Evolutionary conservation across 2,113 vertebrate species (phyloP), one percentile per base, ranked within the genome.

Genomic region (Equus przewalskii): DNA sequence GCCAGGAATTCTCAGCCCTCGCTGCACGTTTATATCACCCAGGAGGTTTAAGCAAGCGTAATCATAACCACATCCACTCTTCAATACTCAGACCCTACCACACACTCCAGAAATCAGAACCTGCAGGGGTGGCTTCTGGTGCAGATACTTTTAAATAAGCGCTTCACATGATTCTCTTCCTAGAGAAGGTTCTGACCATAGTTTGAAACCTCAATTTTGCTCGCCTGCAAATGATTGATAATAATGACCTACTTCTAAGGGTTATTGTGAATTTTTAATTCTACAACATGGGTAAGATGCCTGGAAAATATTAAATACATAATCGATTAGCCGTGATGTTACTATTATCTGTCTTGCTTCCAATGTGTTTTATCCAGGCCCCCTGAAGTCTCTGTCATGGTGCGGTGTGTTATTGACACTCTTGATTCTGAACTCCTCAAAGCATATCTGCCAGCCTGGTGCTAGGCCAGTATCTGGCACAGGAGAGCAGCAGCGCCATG

Each of bases 391-490:
- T 60, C 54, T 58, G n/a, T 10, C 7, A 24, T 28, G 8, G n/a
- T 0, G 0, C 22, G 75, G 30, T 1, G 0, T 1, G 58, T 60
- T 64, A 8, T 3, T 11, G 41, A 0, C 33, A 8, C 22, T 8
- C 24, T 41, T 4, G 8, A 51, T 22, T 21, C 21, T 41, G n/a
- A 62, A 10, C 5, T 51, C 67, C 60, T 13, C 13, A 36, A 2
- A 30, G 14, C 1, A 0, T 24, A 2, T 54, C 60, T 79, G 28
- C 72, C 28, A 70, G 36, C 24, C 16, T 9, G 19, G 7, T 0
- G 0, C 13, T 13, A 3, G 10, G 60, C 51, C 33, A n/a, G 6
- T 4, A 1, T 56, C 41, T 33, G 58, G 21, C 33, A 22, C 1
- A 30, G 22, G 21, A 96, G 13, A 65, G 19, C 41, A 3, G 3